Evolutionary conservation across 2,888 invertebrate species (phyloP).

Genomic region (Clostera curtula): DNA sequence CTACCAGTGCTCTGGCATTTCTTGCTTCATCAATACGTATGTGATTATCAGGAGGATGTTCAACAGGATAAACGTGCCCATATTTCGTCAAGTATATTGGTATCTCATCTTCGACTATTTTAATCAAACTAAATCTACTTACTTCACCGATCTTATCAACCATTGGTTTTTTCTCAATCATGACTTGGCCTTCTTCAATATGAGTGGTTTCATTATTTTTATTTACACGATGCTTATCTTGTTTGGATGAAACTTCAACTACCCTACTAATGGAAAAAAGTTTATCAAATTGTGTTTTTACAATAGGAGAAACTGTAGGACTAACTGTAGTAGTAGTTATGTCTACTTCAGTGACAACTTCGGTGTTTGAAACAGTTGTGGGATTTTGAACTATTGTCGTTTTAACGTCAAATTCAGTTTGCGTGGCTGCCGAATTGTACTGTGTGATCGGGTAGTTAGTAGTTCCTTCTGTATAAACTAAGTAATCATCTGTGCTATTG

Average conservation of each 20-base stretch:
- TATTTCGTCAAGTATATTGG: conserved; percentile 66
- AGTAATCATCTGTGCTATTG: conserved; percentile 54
- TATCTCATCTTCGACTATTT: conserved; percentile 77
- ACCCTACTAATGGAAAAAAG: conserved; percentile 81
- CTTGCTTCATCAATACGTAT: conserved; percentile 68
- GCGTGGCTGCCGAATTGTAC: conserved; percentile 28
- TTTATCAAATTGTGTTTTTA: conserved; percentile 73
- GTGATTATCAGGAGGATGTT: conserved; percentile 62
- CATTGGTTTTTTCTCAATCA: conserved; percentile 76
- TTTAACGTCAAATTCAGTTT: conserved; percentile 26
- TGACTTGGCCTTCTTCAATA: conserved; percentile 68
- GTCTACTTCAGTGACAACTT: conserved; percentile 19
- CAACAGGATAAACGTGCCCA: conserved; percentile 65
- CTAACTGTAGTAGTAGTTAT: conserved; percentile 34
- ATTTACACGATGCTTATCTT: conserved; percentile 74
- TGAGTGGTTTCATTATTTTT: conserved; percentile 71
- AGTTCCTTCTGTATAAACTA: conserved; percentile 46
- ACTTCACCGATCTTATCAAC: conserved; percentile 81
- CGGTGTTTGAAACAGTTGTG: conserved; percentile 22
- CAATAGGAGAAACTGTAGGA: conserved; percentile 40
- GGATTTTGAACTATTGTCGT: conserved; percentile 19
- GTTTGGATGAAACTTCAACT: conserved; percentile 79
- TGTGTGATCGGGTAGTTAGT: conserved; percentile 44
- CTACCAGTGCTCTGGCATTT: conserved; percentile 58
- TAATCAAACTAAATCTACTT: conserved; percentile 79